Base-by-base conservation (phyloP, 2,113 vertebrate genomes). In the Amblyopsis rosae region DNA sequence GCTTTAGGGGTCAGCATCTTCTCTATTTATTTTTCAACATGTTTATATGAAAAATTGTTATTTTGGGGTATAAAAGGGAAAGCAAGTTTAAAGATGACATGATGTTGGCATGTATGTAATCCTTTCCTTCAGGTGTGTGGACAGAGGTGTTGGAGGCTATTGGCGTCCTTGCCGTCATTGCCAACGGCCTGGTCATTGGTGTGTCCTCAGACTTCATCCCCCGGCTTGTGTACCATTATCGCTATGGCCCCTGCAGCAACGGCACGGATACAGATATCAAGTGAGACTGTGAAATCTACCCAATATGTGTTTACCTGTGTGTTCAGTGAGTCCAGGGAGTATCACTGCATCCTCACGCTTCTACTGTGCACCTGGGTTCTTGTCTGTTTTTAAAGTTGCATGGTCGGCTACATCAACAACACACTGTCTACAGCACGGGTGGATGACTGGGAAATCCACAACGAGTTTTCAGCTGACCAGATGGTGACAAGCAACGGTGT, bases 131-230 rank as follows among this genome's bases (percentile, higher is more conserved):
- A 97, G 96, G 96, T 15, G 94, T 97, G 67, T 99, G 97, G 98
- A 92, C 93, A 62, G 88, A 93, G 47, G 87, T 98, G 47, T 84
- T 99, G 73, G 95, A 98, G 87, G 95, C 87, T 12, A 91, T 98
- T 0, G 98, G 98, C 0, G 95, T 93, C 69, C 88, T 98, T 87
- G 95, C 98, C 0, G 97, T 99, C 85, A 98, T 98, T 0, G 93
- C 94, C 66, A 98, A 99, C 0, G 98, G 97, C 0, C 89, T 98
- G 84, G 93, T 99, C 76, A 98, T 98, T 0, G 95, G 97, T 35
- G 90, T 98, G 70, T 96, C 96, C 0, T 98, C 98, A 0, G 94
- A 99, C 84, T 99, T 98, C 91, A 95, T 99, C 62, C 98, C 98
- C 0, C 70, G 96, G 3, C 75, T 95, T 62, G 93, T 98, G 70